A percentile compares a stretch with the other conserved stretches of the same genome.
These are phyloP conservation scores for Carpatolechia fugitivella DNA, from an alignment of 2,888 invertebrate genomes.

Conservation along the genomic window DNA sequence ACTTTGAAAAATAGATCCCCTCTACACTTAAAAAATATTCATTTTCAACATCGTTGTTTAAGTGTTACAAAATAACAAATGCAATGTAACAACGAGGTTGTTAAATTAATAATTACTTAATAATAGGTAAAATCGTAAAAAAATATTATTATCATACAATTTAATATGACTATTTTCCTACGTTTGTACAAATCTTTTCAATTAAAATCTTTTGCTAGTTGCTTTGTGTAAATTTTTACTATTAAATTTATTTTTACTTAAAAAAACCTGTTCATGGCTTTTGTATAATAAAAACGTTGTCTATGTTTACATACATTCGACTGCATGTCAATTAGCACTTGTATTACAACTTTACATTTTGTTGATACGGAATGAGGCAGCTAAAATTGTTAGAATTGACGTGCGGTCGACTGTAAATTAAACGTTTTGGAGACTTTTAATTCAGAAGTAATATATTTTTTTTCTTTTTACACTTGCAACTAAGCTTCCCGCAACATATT, in stretches of 20 bases:
- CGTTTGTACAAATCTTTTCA: constrained; percentile 42
- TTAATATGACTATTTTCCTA: constrained; percentile 38
- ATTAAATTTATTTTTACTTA: neutral
- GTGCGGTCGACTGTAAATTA: too few species aligned
- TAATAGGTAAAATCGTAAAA: neutral
- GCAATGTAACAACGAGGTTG: constrained; percentile 27
- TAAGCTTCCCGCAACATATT: neutral
- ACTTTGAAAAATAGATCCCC: neutral
- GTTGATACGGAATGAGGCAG: too few species aligned
- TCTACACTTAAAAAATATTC: neutral
- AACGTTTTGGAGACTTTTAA: neutral
- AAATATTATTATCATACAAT: constrained; percentile 13
- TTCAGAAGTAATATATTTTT: neutral
- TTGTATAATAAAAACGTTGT: neutral
- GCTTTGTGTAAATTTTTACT: neutral
- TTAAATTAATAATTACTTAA: constrained; percentile 11
- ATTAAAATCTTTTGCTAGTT: neutral
- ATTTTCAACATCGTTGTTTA: constrained; percentile 17
- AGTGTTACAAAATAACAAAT: constrained; percentile 42
- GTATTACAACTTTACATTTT: too few species aligned
- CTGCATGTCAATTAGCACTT: too few species aligned
- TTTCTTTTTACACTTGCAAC: neutral
- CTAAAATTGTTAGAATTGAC: too few species aligned
- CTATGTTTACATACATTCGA: neutral
- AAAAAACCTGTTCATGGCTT: neutral